Base-by-base conservation (phyloP, 1,140 invertebrate species). In the Drosophila varians region DNA sequence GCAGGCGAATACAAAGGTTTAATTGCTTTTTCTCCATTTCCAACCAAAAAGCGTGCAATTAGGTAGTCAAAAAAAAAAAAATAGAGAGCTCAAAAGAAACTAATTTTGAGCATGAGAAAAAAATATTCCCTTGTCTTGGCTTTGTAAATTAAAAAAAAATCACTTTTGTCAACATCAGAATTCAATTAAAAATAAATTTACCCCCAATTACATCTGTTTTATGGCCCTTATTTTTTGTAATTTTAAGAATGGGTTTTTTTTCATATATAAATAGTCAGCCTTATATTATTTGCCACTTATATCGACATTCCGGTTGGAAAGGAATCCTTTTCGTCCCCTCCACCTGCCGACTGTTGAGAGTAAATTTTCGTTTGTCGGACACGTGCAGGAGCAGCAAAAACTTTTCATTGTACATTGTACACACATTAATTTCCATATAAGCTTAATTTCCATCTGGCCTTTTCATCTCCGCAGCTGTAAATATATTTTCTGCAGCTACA, bases 1-100 rank as follows among this genome's bases (percentile, higher is more conserved):
- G 38, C 74, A 60, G 74, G 78, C 61, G 74, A 83, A 66, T 61
- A 74, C 45, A 71, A 70, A 83, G 74, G 60, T 79, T 72, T 84
- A 83, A 83, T 84, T 83, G 79, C 75, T 64, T 79, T 79, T 78
- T 72, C 65, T 56, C 54, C 70, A 77, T 70, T 84, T 58, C 49
- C 58, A 45, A 65, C 79, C 79, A 83, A 83, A 61, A 66, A 56
- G 65, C 70, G 56, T 65, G 56, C 74, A 84, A 83, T 83, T 84
- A 83, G 71, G 71, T 40, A 47, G 26, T 23, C 46, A 54, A 68
- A 69, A 57, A 68, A n/a, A n/a, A n/a, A 79, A 68, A 51, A 58
- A 31, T 34, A 36, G 9, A 36, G 14, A 7, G n/a, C 38, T 18
- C 14, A 46, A 58, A 64, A 55, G 42, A 42, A 48, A 45, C 38